Evolutionary conservation across 2,888 invertebrate genomes (phyloP).

Genomic region (Pterobdella sp.): DNA sequence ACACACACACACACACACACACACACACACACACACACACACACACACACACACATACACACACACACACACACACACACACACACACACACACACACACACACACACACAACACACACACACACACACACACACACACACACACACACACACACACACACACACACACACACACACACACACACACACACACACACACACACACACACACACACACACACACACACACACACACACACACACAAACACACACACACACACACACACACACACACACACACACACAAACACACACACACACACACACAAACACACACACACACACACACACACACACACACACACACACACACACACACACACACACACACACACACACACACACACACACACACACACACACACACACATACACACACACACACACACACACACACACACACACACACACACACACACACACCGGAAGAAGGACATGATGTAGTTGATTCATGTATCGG

Average conservation of each 20-base stretch:
- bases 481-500: conserved; percentile 12
- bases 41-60: background rate
- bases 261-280: conserved; percentile 1
- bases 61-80: conserved; percentile 1
- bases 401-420: background rate
- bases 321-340: background rate
- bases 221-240: background rate
- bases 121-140: conserved; percentile 1
- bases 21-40: conserved; percentile 12
- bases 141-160: conserved; percentile 1
- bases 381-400: conserved; percentile 1
- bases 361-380: conserved; percentile 1
- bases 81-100: conserved; percentile 1
- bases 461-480: too few relatives aligned
- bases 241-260: background rate
- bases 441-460: background rate
- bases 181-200: conserved; percentile 1
- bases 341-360: conserved; percentile 1
- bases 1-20: conserved; percentile 14
- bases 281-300: background rate
- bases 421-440: background rate
- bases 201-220: conserved; percentile 1
- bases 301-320: conserved; percentile 1
- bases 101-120: conserved; percentile 1
- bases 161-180: conserved; percentile 1